Base-by-base conservation (phyloP, 2,797 vertebrate species). In the Coregonus suidteri region DNA sequence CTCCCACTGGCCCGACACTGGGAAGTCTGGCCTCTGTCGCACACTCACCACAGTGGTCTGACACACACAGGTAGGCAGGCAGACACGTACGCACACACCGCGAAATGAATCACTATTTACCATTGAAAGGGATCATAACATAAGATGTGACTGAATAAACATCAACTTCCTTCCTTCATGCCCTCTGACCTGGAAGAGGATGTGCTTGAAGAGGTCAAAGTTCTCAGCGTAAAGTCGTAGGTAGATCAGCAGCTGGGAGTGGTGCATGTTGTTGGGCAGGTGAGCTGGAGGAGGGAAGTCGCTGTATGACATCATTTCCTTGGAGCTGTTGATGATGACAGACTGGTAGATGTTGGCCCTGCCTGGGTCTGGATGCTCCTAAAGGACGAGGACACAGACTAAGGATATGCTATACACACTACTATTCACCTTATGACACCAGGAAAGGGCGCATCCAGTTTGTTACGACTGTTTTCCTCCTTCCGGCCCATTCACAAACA, bases 261-360 rank as follows among this genome's bases (percentile, higher is more conserved):
- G 92, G 79, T 96, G 94, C 93, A 98, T 92, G 87, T 93, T 98
- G 88, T 96, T 95, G 0, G 96, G 96, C 74, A 93, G 98, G 72
- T 97, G 93, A 56, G 95, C 93, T 0, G 96, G 96, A 56, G 95
- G 96, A 14, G 96, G 96, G 76, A 96, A 96, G 80, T 98, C 95
- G 0, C 97, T 95, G 87, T 92, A 98, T 1, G 93, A 94, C 41
- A 96, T 96, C 96, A 97, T 96, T 88, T 98, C 96, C 83, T 96
- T 97, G 56, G 93, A 96, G 73, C 92, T 95, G 89, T 98, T 99
- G 88, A 96, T 97, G 78, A 97, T 95, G 84, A 98, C 89, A 0
- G 96, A 97, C 0, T 91, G 92, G 76, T 97, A 98, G 71, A 97
- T 93, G 74, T 95, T 98, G 13, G 94, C 90, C 83, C 87, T 86